Base-by-base conservation (phyloP, 2,888 invertebrate genomes). In the Venusia cambrica region DNA sequence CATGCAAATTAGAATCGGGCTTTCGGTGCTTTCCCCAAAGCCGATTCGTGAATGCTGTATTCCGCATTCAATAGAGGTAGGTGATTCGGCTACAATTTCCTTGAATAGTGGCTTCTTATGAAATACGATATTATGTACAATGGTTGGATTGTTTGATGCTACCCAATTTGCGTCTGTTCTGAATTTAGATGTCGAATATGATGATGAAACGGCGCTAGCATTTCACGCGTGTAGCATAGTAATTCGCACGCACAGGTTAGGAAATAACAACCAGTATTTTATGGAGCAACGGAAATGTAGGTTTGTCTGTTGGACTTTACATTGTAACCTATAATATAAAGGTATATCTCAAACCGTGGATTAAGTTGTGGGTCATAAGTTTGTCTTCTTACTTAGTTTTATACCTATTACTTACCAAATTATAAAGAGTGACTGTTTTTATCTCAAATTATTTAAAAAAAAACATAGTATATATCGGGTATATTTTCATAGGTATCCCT, bases 1-100 rank as follows among this genome's bases (percentile, higher is more conserved):
- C 35, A 51, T 48, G 51, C 48, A 51, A 51, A 51, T 51, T 38
- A 45, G 37, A 45, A 29, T 30, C 36, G 28, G 35, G 31, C 19
- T 35, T 35, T 39, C 30, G 33, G 25, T 21, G 29, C 33, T 33
- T 29, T 22, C 22, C 13, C 20, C 22, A 24, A 42, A 44, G 34
- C 47, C 35, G 39, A 42, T 41, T 33, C 34, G 17, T 28, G 33
- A 34, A 42, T 32, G 24, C 29, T 27, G 35, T n/a, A n/a, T n/a
- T n/a, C n/a, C n/a, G n/a, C n/a, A n/a, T n/a, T n/a, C n/a, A 38
- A 42, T 37, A 38, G 38, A 37, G 38, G 41, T 37, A 31, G n/a
- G 21, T 6, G 44, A 45, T 45, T 35, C 28, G 31, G 28, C 22
- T 25, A 34, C 16, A 20, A 29, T 30, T 38, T 38, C 18, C 38